Evolutionary conservation across 1,140 invertebrate species (phyloP).

Genomic region (Drosophila nasuta): DNA sequence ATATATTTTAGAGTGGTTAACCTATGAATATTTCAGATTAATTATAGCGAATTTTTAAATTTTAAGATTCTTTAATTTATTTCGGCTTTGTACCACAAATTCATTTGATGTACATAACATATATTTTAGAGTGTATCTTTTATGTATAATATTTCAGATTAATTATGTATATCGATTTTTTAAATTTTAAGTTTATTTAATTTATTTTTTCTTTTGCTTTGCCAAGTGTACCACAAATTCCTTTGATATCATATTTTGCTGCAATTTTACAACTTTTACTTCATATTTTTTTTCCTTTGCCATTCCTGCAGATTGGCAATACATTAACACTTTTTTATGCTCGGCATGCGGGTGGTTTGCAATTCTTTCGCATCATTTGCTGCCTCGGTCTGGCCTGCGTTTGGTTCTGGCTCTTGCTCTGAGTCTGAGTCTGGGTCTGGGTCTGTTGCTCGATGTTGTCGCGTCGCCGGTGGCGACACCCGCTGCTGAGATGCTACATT

Average conservation of each 20-base stretch:
- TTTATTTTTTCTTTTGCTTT: too few species aligned
- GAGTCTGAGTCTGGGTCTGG: neutral
- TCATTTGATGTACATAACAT: too few species aligned
- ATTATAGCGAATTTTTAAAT: too few species aligned
- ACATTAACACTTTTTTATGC: conserved; percentile 72
- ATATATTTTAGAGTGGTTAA: too few species aligned
- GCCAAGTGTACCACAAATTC: conserved; percentile 22
- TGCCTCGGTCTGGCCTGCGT: conserved; percentile 25
- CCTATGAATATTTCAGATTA: too few species aligned
- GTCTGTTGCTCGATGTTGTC: conserved; percentile 23
- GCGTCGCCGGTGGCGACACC: conserved; percentile 49
- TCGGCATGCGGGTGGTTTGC: conserved; percentile 62
- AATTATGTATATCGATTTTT: too few species aligned
- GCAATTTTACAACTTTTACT: conserved; percentile 32
- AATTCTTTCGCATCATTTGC: conserved; percentile 78
- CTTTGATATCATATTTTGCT: conserved; percentile 41
- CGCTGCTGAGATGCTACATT: conserved; percentile 72
- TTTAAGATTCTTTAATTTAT: too few species aligned
- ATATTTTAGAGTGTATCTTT: too few species aligned
- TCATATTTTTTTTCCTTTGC: neutral
- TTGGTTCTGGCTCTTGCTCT: neutral
- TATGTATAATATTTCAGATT: too few species aligned
- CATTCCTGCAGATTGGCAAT: conserved; percentile 55
- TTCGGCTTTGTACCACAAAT: too few species aligned
- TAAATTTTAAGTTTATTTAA: too few species aligned